Evolutionary conservation across 2,888 invertebrate genomes (phyloP), one percentile per base, ranked within the genome.

Genomic region (Lepidochrysops patricia): DNA sequence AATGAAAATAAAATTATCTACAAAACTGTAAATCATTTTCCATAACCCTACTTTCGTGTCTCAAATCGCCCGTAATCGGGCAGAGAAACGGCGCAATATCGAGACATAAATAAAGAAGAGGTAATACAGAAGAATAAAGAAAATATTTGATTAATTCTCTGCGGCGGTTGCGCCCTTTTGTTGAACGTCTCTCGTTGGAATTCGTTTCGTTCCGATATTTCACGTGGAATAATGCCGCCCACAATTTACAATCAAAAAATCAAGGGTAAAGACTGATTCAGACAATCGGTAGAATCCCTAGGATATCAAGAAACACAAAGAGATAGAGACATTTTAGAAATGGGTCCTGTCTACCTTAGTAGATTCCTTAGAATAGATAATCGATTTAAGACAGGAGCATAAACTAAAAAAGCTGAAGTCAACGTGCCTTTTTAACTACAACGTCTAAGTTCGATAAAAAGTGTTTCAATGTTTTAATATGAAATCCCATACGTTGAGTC

Each of bases 61-160:
- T 54, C 15, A 13, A 52, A 27, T 52, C 27, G 52, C 26, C 26
- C 27, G 25, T n/a, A 7, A 29, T 15, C 29, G 32, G 6, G 15
- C 29, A 7, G 13, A 1, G 12, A 54, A 54, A 54, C 19, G 27
- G 27, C 37, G 57, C 27, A 37, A 37, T 43, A 58, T 48, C n/a
- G 29, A 29, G 49, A 50, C 34, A 48, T 29, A 58, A 49, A 49
- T 29, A 49, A 49, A 57, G 43, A 57, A 50, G 35, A n/a, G 32
- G 34, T 26, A 52, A 50, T 58, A 27, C 26, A 58, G 50, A 52
- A 48, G 35, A 52, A 50, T 58, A 27, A 35, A 58, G 50, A 52
- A 48, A 58, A 58, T 58, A 34, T 58, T 58, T 52, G 50, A 58
- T 58, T 58, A 35, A 58, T 58, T 52, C 34, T 49, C 25, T 9